A percentile compares a stretch with the other conserved stretches of the same genome.
Evolutionary conservation across 2,888 invertebrate species (phyloP).

Genomic region (Liodrosophila aerea): DNA sequence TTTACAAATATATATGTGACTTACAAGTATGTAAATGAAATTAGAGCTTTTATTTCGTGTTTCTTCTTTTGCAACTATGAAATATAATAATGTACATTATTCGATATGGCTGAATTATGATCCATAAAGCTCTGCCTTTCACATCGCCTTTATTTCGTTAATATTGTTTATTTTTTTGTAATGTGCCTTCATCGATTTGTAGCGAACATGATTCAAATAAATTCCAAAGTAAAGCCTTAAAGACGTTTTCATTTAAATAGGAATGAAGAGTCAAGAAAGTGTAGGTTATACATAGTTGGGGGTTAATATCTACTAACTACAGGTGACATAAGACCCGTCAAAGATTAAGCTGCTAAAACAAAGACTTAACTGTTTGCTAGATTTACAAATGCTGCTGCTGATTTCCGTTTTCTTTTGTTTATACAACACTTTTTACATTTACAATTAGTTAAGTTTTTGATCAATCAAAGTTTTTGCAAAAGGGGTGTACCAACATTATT

Average conservation of each 20-base stretch:
- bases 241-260: slow-evolving; percentile 1
- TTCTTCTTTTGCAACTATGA: slow-evolving; percentile 24
- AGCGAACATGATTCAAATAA: slow-evolving; percentile 11
- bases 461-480: slow-evolving; percentile 7
- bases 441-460: not conserved
- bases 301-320: too few relatives aligned
- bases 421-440: slow-evolving; percentile 31
- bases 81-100: slow-evolving; percentile 52
- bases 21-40: slow-evolving; percentile 18
- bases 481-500: slow-evolving; percentile 18
- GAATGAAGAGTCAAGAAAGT: slow-evolving; percentile 16
- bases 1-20: slow-evolving; percentile 31
- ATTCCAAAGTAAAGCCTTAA: slow-evolving; percentile 7
- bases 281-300: too few relatives aligned
- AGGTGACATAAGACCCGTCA: too few relatives aligned
- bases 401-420: slow-evolving; percentile 14
- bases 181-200: slow-evolving; percentile 3
- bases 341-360: not conserved
- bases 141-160: slow-evolving; percentile 19
- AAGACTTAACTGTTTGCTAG: slow-evolving; percentile 4
- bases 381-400: slow-evolving; percentile 18
- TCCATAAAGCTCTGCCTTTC: slow-evolving; percentile 47
- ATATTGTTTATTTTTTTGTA: slow-evolving; percentile 14
- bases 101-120: slow-evolving; percentile 49
- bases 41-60: slow-evolving; percentile 15